phyloP scores from a whole-genome alignment of 2,113 vertebrate species.

The Aegotheles bennettii region DNA sequence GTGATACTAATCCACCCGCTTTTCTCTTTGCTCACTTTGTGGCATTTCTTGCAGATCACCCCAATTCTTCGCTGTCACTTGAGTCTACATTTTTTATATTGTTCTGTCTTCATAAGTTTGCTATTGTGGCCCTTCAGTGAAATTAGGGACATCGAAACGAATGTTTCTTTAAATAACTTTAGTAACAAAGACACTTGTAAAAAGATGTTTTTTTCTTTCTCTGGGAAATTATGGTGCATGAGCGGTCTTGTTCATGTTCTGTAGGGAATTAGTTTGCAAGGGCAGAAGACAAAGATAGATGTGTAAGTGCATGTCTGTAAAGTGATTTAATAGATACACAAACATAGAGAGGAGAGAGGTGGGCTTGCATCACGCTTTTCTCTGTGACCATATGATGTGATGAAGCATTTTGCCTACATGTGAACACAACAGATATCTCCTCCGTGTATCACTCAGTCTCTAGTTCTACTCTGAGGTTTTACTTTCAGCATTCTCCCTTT shows the following conservation, averaged over 20 bases:
- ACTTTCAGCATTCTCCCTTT: background rate
- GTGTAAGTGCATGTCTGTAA: background rate
- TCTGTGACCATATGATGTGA: background rate
- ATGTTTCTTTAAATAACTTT: background rate
- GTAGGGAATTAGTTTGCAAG: conserved; percentile 8
- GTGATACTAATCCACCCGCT: background rate
- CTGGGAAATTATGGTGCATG: background rate
- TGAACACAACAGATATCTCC: background rate
- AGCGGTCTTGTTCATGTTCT: background rate
- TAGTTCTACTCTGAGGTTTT: background rate
- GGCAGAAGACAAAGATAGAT: background rate
- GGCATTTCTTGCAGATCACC: background rate
- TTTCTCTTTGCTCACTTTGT: conserved; percentile 20
- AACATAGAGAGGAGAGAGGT: background rate
- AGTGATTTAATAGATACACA: background rate
- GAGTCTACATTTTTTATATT: background rate
- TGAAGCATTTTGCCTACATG: background rate
- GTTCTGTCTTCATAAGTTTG: conserved; percentile 23
- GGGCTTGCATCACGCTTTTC: background rate
- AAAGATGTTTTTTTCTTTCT: background rate
- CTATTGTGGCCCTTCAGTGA: background rate
- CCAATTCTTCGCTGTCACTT: background rate
- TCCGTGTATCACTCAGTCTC: background rate
- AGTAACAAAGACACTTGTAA: background rate
- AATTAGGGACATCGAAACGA: background rate